Evolutionary conservation across 92 coral and sea anemone genomes (phyloP), one percentile per base, ranked within the genome.

Genomic region (Hydrozoanthus gracilis): DNA sequence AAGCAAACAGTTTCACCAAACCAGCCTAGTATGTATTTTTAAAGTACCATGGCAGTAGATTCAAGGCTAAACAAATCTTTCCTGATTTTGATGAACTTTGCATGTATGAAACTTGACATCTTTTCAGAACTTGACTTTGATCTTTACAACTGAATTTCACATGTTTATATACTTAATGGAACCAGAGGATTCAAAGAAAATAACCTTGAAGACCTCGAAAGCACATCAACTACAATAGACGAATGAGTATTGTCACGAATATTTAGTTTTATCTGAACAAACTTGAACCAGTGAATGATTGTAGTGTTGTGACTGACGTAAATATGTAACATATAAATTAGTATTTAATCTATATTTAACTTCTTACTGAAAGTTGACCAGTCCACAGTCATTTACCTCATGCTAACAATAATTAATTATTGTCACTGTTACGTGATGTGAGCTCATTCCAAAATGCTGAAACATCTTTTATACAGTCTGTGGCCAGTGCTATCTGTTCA

Each of bases 371-470:
- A 18, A 39, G 8, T 71, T 47, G 14, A 35, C 69, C 6, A 52
- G 39, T 46, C 51, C 58, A 72, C 39, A 27, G 14, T 51, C 45
- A 72, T 51, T 27, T 86, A 44, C 68, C 69, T 86, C 27, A 7
- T 39, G 39, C 39, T 27, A 27, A 27, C 39, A 27, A 27, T 27
- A 27, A 27, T 27, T 27, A 27, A 27, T 27, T 27, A 60, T 44
- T 76, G 69, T 54, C 44, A 12, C 64, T 20, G 35, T 48, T 67
- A 77, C 15, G 75, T 18, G 95, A 48, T 0, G 92, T 86, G 18
- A 94, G 88, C 45, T 90, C 92, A 67, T 89, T 88, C 97, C 98
- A 97, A 68, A 97, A 90, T 27, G 83, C 90, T 78, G 92, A 88
- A 78, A 97, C 87, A 72, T 97, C 94, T 39, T 93, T 90, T 71